Percentiles rank a stretch among this genome's conserved stretches.
Evolutionary conservation across 2,797 vertebrate species (phyloP).

Genomic region (Synaphobranchus kaupii): DNA sequence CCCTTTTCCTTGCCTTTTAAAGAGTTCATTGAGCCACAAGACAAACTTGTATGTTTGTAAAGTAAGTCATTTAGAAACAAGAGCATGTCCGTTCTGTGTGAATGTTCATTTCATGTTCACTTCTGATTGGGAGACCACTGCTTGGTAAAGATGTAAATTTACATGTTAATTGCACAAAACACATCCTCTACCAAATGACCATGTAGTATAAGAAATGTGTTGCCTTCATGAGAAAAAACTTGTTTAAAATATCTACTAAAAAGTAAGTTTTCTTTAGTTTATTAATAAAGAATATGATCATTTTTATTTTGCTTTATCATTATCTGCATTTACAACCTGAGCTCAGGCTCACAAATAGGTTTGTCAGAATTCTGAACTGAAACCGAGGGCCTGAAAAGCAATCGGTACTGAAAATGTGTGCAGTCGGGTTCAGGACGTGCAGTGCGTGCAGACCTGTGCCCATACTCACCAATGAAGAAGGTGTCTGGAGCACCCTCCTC

Average conservation of each 20-base stretch:
- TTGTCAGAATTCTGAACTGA: no score
- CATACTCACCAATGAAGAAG: conserved; percentile 89
- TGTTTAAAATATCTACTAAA: neutral
- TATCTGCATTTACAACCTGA: no score
- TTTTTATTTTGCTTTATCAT: no score
- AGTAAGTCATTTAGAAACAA: neutral
- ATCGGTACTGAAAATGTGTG: neutral
- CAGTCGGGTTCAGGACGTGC: neutral
- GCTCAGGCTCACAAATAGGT: no score
- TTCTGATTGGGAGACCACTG: neutral
- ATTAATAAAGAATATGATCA: no score
- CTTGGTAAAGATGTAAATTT: neutral
- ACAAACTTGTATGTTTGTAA: neutral
- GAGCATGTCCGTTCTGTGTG: neutral
- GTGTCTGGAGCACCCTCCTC: conserved; percentile 80
- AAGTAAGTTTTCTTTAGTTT: neutral
- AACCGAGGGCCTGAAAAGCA: neutral
- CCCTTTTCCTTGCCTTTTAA: neutral
- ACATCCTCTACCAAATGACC: neutral
- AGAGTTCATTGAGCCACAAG: neutral
- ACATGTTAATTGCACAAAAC: neutral
- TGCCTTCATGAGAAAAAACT: no score
- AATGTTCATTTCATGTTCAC: neutral
- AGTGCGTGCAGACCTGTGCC: neutral
- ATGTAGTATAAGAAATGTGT: neutral